A percentile compares a stretch with the other conserved stretches of the same genome.
phyloP scores from a whole-genome alignment of 2,113 vertebrate genomes.

The Leucopsar rothschildi region DNA sequence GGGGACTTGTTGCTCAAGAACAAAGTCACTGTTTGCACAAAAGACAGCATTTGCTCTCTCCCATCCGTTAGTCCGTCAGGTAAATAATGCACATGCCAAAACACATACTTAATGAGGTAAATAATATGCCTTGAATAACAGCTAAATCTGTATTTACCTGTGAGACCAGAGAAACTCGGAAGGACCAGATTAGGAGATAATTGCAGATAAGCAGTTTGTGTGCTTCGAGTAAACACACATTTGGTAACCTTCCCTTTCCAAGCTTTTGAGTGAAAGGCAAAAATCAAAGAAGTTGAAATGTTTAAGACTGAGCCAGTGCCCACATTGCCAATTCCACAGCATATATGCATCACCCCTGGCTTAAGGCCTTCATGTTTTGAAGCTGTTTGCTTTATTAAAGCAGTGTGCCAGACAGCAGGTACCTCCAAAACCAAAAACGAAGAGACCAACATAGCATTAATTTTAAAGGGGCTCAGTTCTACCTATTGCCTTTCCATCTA shows the following conservation, averaged over 20 bases:
- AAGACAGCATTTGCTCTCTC: constrained; percentile 69
- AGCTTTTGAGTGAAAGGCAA: constrained; percentile 9
- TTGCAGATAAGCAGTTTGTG: constrained; percentile 72
- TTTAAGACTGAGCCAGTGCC: background rate
- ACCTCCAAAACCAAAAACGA: background rate
- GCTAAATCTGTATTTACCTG: constrained; percentile 80
- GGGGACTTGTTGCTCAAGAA: background rate
- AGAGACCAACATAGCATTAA: background rate
- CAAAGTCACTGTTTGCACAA: constrained; percentile 69
- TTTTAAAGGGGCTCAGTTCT: background rate
- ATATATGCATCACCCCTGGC: background rate
- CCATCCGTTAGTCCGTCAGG: constrained; percentile 72
- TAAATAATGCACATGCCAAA: constrained; percentile 80
- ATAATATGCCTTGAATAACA: constrained; percentile 76
- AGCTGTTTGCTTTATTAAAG: background rate
- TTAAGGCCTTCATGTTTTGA: background rate
- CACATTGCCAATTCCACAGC: background rate
- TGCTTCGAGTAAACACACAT: constrained; percentile 72
- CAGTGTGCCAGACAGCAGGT: background rate
- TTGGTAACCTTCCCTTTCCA: constrained; percentile 65
- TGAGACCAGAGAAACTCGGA: constrained; percentile 73
- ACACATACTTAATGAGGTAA: constrained; percentile 81
- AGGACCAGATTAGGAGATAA: constrained; percentile 77
- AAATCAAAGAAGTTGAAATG: background rate
- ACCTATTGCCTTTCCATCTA: background rate